Base-by-base conservation (phyloP, 2,888 invertebrate species). In the Diarsia mendica region DNA sequence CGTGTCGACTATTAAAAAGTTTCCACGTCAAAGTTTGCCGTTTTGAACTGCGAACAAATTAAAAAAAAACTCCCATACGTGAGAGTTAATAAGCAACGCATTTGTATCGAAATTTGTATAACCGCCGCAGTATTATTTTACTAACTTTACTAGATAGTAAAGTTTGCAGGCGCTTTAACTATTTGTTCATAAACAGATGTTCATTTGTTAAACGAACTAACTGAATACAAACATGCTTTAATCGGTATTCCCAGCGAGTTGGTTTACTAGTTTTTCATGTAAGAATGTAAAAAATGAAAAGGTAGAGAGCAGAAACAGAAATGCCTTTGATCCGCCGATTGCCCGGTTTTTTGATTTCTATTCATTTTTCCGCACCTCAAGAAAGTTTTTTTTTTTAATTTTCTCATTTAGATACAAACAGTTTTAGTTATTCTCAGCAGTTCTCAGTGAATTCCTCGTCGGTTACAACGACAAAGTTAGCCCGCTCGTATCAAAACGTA, bases 1-100 rank as follows among this genome's bases (percentile, higher is more conserved):
- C 89, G 91, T 90, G 92, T 91, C 89, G 90, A 88, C 91, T 89
- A 90, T 90, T 90, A 89, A 90, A 87, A 90, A 90, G 89, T 92
- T 91, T 88, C 85, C 74, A 89, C 92, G 90, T 89, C 88, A 90
- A 91, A 93, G 89, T 93, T 92, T 85, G 88, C 88, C 89, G 88
- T 89, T 91, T 85, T 88, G 77, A 90, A 91, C 90, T 87, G 87
- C 83, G 83, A 90, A 90, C 89, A 90, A 91, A 90, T 90, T 89
- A 86, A 91, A 91, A 91, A 74, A 87, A 77, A 87, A 82, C 80
- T 65, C 65, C 79, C 85, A 84, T 84, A 73, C 55, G 77, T 84
- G 73, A 85, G 85, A 87, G 84, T 89, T 89, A 88, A 88, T 88
- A 87, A 88, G 87, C 86, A 86, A 84, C 75, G 83, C 85, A 84